Conservation (phyloP, 2,797 vertebrate genomes). For the Sebastes vulpes region DNA sequence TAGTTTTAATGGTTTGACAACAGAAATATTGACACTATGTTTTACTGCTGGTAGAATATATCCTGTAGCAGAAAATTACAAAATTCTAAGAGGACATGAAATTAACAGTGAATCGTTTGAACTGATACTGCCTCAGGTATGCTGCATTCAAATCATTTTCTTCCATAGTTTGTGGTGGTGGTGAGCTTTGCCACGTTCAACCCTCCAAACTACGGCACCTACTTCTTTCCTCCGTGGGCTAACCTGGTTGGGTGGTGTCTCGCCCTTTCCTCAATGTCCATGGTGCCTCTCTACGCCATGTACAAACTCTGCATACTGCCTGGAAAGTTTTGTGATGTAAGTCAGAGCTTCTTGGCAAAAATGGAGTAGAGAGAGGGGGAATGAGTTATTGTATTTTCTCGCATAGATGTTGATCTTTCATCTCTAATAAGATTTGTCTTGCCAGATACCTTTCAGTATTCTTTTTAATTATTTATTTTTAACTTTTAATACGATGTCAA, state of each 20-base stretch:
- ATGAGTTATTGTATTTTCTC: neutral
- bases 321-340: conserved; percentile 89
- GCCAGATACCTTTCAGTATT: neutral
- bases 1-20: neutral
- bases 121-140: neutral
- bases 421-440: neutral
- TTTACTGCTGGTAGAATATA: neutral
- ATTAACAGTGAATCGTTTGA: neutral
- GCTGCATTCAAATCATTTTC: neutral
- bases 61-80: neutral
- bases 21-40: neutral
- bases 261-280: conserved; percentile 91
- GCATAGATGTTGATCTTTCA: neutral
- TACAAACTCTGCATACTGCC: conserved; percentile 91
- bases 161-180: conserved; percentile 90
- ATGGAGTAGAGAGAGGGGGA: neutral
- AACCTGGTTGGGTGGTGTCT: conserved; percentile 91
- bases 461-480: neutral
- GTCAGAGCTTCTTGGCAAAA: conserved; percentile 46
- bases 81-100: neutral
- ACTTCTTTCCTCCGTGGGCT: conserved; percentile 91
- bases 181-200: conserved; percentile 92
- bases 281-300: conserved; percentile 92
- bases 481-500: neutral
- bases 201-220: conserved; percentile 89